Percentiles rank a stretch among this genome's conserved stretches.
Conservation (phyloP, 2,888 invertebrate species). For the Macrophya alboannulata region DNA sequence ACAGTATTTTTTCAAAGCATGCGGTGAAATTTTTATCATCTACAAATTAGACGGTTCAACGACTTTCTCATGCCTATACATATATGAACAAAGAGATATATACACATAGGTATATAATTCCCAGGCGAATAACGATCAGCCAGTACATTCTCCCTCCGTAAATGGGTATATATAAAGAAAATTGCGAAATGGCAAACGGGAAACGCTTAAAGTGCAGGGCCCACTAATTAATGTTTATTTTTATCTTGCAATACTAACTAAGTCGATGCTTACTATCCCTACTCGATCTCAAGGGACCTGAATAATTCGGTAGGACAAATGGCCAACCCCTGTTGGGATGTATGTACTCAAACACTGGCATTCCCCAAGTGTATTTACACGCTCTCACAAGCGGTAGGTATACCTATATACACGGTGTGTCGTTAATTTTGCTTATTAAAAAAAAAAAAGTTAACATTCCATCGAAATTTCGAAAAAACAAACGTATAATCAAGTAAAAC, state of each 20-base stretch:
- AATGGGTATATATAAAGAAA: background rate
- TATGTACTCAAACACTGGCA: background rate
- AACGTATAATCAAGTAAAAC: too few species aligned
- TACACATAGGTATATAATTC: background rate
- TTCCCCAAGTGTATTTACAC: background rate
- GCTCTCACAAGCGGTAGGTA: too few species aligned
- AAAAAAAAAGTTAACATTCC: too few species aligned
- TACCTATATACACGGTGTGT: too few species aligned
- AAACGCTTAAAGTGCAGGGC: background rate
- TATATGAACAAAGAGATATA: too few species aligned
- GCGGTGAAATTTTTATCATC: too few species aligned
- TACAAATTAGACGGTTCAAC: too few species aligned
- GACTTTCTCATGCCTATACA: too few species aligned
- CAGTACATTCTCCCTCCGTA: too few species aligned
- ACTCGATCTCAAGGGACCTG: background rate
- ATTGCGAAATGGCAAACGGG: background rate
- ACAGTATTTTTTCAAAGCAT: too few species aligned
- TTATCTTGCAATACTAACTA: background rate
- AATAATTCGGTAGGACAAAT: slow-evolving; percentile 13
- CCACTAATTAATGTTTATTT: background rate
- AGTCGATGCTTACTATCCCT: background rate
- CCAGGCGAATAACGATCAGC: background rate
- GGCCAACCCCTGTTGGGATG: background rate
- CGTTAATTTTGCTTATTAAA: too few species aligned
- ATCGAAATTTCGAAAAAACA: too few species aligned